A percentile compares a stretch with the other conserved stretches of the same genome.
Conservation (phyloP, 1,140 invertebrate species). For the Dendrolimus punctatus region DNA sequence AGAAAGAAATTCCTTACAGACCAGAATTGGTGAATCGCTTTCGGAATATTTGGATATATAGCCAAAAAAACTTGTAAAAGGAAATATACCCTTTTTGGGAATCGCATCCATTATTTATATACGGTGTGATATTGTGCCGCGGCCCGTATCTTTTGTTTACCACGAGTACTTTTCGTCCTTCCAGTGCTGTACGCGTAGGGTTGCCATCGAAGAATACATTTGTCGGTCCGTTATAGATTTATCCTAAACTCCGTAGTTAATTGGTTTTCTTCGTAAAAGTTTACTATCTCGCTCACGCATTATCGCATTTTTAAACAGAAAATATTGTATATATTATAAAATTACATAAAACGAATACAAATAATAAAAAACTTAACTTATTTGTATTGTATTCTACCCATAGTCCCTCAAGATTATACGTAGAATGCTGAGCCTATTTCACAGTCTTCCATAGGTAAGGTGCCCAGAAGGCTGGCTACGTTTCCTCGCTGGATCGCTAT, state of each 20-base stretch:
- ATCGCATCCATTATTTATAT: slow-evolving; percentile 5
- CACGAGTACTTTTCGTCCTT: slow-evolving; percentile 2
- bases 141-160: slow-evolving; percentile 5
- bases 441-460: no score
- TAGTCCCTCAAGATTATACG: no score
- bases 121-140: slow-evolving; percentile 3
- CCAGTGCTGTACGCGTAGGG: neutral
- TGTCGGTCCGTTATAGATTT: neutral
- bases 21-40: slow-evolving; percentile 1
- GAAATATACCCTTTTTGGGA: slow-evolving; percentile 3
- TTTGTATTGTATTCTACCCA: no score
- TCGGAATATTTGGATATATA: slow-evolving; percentile 1
- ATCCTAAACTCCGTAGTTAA: neutral
- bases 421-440: no score
- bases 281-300: no score
- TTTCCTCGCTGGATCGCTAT: no score
- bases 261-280: no score
- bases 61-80: slow-evolving; percentile 1
- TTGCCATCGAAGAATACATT: neutral
- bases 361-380: no score
- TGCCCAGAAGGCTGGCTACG: no score
- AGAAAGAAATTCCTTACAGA: neutral
- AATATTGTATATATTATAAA: no score
- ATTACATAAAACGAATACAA: no score
- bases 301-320: no score